These are phyloP conservation scores for Ciconia boyciana DNA, from an alignment of 2,113 vertebrate species.

Conservation along the genomic window DNA sequence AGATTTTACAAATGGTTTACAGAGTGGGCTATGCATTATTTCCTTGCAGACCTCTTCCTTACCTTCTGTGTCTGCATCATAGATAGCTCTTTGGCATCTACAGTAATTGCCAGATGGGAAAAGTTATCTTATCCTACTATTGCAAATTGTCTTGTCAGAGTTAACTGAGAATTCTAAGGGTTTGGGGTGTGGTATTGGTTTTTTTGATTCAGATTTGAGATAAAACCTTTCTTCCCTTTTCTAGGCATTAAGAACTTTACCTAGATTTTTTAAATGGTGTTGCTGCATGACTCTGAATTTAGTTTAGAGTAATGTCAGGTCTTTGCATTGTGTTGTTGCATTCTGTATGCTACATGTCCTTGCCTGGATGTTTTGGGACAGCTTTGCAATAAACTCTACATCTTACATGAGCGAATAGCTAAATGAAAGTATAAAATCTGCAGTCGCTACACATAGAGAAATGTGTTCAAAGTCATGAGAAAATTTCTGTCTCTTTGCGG, in stretches of 20 bases:
- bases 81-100: neutral
- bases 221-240: neutral
- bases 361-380: neutral
- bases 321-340: neutral
- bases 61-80: neutral
- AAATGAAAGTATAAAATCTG: neutral
- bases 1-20: neutral
- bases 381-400: neutral
- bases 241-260: neutral
- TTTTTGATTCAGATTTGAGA: neutral
- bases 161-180: neutral
- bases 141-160: neutral
- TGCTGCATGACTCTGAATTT: neutral
- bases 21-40: neutral
- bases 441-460: fast-evolving
- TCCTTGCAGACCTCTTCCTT: neutral
- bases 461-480: fast-evolving
- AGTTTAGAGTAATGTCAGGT: neutral
- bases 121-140: neutral
- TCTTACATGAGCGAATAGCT: fast-evolving
- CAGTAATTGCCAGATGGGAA: neutral
- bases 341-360: neutral
- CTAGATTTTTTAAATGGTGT: neutral
- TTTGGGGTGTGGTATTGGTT: neutral
- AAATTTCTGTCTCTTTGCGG: fast-evolving